Evolutionary conservation across 2,113 vertebrate genomes (phyloP).

Genomic region (Centropristis striata): DNA sequence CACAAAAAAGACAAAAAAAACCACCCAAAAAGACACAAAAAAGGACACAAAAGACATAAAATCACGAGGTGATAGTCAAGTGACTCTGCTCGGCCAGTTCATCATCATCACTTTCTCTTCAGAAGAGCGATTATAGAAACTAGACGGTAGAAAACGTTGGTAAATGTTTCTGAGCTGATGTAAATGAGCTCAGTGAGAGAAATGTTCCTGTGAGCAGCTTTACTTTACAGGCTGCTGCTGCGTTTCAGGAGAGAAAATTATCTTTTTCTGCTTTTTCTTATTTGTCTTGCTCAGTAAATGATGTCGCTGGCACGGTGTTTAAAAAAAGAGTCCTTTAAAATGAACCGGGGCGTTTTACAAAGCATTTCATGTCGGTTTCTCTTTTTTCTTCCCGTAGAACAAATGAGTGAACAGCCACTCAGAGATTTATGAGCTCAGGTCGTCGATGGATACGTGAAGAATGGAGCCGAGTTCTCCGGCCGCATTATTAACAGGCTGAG

Average conservation of each 20-base stretch:
- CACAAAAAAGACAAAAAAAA: too few species aligned
- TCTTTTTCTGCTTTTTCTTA: neutral
- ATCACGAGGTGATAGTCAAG: too few species aligned
- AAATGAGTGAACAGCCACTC: constrained; percentile 50
- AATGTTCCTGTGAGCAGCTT: neutral
- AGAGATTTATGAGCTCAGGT: constrained; percentile 58
- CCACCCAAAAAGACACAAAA: too few species aligned
- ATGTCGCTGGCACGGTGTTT: neutral
- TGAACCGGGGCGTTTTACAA: constrained; percentile 16
- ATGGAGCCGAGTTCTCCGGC: constrained; percentile 62
- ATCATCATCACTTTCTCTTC: neutral
- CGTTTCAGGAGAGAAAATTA: neutral
- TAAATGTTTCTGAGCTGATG: neutral
- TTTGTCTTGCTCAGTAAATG: neutral
- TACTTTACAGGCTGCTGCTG: neutral
- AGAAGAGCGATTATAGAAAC: constrained; percentile 1
- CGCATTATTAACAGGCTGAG: constrained; percentile 72
- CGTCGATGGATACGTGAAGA: constrained; percentile 57
- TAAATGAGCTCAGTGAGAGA: constrained; percentile 2
- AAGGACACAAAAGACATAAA: too few species aligned
- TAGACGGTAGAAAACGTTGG: constrained; percentile 1
- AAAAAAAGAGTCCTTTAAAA: constrained; percentile 12
- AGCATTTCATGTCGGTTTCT: constrained; percentile 12
- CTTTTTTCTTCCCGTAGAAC: constrained; percentile 29
- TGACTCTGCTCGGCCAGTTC: too few species aligned